phyloP scores from a whole-genome alignment of 2,113 vertebrate species.

The Illadopsis cleaveri region DNA sequence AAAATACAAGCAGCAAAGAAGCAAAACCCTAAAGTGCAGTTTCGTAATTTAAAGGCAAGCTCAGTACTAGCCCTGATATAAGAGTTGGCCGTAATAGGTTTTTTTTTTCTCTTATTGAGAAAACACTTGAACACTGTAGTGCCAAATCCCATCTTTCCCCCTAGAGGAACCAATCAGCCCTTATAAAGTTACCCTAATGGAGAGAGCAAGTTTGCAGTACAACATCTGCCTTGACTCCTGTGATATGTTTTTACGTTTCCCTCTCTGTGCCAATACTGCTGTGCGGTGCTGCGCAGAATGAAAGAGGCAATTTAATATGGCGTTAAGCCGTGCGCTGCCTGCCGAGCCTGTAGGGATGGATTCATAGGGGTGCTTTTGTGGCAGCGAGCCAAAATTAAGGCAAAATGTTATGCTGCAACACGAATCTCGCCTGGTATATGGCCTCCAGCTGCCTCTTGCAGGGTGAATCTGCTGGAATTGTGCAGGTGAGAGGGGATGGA shows the following conservation, averaged over 20 bases:
- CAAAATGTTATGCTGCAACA: not conserved
- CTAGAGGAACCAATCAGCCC: not conserved
- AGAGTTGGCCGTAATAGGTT: not conserved
- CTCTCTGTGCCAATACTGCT: not conserved
- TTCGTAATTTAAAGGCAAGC: not conserved
- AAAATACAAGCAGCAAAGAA: not conserved
- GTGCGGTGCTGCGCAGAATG: not conserved
- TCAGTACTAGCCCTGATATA: not conserved
- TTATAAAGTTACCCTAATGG: not conserved
- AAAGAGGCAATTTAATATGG: conserved; percentile 38
- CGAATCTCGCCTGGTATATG: not conserved
- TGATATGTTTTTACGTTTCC: not conserved
- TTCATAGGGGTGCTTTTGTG: not conserved
- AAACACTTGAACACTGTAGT: not conserved
- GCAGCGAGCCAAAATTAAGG: not conserved
- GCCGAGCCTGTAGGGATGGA: not conserved
- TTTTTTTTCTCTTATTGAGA: not conserved
- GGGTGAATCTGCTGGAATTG: not conserved
- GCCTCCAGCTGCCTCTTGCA: not conserved
- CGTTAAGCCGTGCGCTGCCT: not conserved
- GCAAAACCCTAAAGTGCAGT: not conserved
- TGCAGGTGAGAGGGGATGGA: not conserved
- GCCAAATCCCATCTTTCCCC: not conserved
- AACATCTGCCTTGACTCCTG: not conserved
- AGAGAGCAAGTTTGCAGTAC: not conserved